Evolutionary conservation across 2,888 invertebrate species (phyloP).

Genomic region (Schizaphis graminum): DNA sequence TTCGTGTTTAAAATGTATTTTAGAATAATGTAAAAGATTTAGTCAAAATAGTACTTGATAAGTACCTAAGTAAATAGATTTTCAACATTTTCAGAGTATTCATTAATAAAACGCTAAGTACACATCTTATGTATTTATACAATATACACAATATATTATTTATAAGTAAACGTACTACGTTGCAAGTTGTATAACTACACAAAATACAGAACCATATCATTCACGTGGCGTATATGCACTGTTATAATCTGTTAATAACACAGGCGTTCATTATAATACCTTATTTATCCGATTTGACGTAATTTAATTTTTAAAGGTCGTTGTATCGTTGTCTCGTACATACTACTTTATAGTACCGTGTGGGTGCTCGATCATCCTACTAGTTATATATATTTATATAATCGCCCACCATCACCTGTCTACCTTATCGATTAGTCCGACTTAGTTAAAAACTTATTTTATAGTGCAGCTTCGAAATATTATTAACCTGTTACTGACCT

Average conservation of each 20-base stretch:
- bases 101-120: neutral
- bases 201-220: neutral
- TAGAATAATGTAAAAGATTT: neutral
- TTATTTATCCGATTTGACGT: conserved; percentile 44
- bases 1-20: neutral
- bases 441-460: neutral
- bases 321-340: neutral
- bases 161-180: neutral
- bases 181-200: neutral
- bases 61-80: neutral
- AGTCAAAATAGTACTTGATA: neutral
- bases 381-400: neutral
- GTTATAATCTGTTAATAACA: neutral
- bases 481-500: conserved; percentile 74
- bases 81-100: neutral
- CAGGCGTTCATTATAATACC: conserved; percentile 20
- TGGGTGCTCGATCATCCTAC: conserved; percentile 22
- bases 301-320: conserved; percentile 30
- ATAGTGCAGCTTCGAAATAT: neutral
- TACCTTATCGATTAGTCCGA: neutral
- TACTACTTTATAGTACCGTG: neutral
- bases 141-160: neutral
- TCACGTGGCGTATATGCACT: neutral
- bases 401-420: conserved; percentile 12
- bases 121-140: neutral